Base-by-base conservation (phyloP, 2,113 vertebrate genomes). In the Ascaphus truei region DNA sequence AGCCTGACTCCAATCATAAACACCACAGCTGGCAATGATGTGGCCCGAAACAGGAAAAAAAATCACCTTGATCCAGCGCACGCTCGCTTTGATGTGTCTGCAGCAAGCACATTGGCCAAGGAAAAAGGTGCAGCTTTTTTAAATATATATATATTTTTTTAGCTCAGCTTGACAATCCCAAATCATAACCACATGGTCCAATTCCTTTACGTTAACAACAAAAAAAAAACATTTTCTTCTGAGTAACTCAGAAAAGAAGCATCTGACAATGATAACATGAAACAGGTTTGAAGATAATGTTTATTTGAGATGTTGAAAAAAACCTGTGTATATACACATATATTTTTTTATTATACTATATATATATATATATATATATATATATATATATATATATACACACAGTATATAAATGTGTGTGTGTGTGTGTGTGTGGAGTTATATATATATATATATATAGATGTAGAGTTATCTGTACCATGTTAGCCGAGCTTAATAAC, bases 111-210 rank as follows among this genome's bases (percentile, higher is more conserved):
- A 91, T 88, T 92, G 91, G 91, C 85, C 92, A 93, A 91, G 94
- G 92, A 93, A 86, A 93, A 94, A 91, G 89, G 88, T 89, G 83
- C 69, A 71, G 73, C 76, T 73, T 81, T 39, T 62, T 63, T 62
- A 43, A 43, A n/a, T n/a, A n/a, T n/a, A n/a, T 43, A 43, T 23
- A 22, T 22, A 62, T 56, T 51, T 47, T 20, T 47, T 47, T 73
- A 79, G 88, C 86, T 73, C 71, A 89, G 86, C 89, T 91, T 95
- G 93, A 98, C 92, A 91, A 95, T 89, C 86, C 89, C 80, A 92
- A 98, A 99, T 99, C 92, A 97, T 92, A 98, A 98, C 95, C 96
- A 98, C 92, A 99, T 98, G 95, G 95, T 79, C 81, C 89, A 92
- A 89, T 93, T 94, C 90, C 86, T 93, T 82, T 85, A 85, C 76